These are phyloP conservation scores for Macrotis lagotis DNA, from an alignment of 2,113 vertebrate genomes.

Conservation along the genomic window DNA sequence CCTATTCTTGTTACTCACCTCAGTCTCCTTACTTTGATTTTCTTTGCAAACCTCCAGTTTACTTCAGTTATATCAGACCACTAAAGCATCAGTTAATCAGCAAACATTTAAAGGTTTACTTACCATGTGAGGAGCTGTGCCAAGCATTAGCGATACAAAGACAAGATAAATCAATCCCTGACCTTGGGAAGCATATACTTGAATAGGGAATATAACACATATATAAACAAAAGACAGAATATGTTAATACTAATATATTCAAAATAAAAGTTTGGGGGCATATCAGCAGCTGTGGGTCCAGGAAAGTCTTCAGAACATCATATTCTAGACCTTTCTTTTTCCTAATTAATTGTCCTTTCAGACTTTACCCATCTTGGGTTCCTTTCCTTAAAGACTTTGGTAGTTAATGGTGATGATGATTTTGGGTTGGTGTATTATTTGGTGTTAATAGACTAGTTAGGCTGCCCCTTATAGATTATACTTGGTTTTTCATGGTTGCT, in stretches of 20 bases:
- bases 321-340: background rate
- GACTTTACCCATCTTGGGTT: background rate
- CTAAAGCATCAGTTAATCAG: background rate
- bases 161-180: background rate
- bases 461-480: background rate
- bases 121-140: background rate
- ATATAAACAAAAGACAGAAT: background rate
- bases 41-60: background rate
- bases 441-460: background rate
- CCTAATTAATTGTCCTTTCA: background rate
- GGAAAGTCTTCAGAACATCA: background rate
- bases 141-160: background rate
- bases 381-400: conserved; percentile 4
- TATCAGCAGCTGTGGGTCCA: background rate
- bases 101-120: background rate
- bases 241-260: background rate
- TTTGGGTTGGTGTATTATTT: conserved; percentile 8
- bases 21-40: background rate
- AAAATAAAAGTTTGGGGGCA: background rate
- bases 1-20: background rate
- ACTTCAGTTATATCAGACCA: background rate
- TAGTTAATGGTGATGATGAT: background rate
- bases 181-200: background rate
- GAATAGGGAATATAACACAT: background rate
- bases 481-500: background rate